phyloP scores from a whole-genome alignment of 2,113 vertebrate species.

The Austrofundulus limnaeus region DNA sequence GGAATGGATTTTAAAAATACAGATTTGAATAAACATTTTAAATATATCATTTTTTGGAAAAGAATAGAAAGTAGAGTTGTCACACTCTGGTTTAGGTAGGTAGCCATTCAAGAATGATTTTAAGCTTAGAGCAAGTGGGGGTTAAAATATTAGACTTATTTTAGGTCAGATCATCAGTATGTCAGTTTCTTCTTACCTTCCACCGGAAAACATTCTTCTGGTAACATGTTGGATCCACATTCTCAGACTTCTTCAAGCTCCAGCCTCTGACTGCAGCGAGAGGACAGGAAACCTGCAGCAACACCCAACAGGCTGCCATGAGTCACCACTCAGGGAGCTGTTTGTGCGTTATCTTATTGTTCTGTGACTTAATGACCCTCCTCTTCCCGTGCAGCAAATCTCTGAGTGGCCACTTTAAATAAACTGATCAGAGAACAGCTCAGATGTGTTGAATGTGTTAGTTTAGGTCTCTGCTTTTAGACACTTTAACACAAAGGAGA shows the following conservation, averaged over 20 bases:
- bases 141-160: not conserved
- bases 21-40: no score
- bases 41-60: no score
- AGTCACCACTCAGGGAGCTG: constrained; percentile 46
- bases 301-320: constrained; percentile 50
- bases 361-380: constrained; percentile 28
- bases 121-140: not conserved
- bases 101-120: not conserved
- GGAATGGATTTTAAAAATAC: no score
- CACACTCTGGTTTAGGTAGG: no score
- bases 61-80: no score
- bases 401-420: not conserved
- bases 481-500: no score
- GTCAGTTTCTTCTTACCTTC: constrained; percentile 31
- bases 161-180: constrained; percentile 11
- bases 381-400: constrained; percentile 30
- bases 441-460: not conserved
- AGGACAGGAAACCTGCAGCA: constrained; percentile 55
- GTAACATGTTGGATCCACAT: constrained; percentile 56
- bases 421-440: constrained; percentile 31
- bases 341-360: constrained; percentile 39
- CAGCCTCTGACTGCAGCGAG: constrained; percentile 18
- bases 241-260: not conserved
- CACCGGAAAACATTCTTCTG: constrained; percentile 26
- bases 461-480: no score